Base-by-base conservation (phyloP, 2,797 vertebrate species). In the Sebastes paucispinis region DNA sequence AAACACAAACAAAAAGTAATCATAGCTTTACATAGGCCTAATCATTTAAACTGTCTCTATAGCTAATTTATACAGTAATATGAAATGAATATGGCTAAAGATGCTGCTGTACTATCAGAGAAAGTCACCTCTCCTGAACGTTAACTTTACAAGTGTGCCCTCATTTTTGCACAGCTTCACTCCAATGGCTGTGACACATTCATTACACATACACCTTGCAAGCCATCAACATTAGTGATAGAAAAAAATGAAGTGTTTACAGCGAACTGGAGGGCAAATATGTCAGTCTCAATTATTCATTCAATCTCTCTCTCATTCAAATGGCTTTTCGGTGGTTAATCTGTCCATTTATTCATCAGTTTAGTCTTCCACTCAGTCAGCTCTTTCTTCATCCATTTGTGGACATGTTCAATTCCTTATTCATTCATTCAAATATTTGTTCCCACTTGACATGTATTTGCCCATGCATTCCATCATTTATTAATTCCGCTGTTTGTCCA, bases 271-370 rank as follows among this genome's bases (percentile, higher is more conserved):
- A 73, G 72, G 34, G 54, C 31, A 79, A 85, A 83, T 65, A 39
- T 74, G 81, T 72, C 54, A 18, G 34, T 77, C 59, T 88, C 39
- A 88, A 75, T 89, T 89, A 82, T 88, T 83, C 29, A 78, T 69
- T 67, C 16, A 71, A 76, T 74, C 39, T 14, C 54, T 54, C 47
- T 62, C 39, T 79, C 64, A 69, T 64, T 85, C 62, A 80, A 83
- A 79, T 72, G 36, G 36, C 70, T 71, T 69, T 84, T 65, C 34
- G 64, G 20, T 54, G 29, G 63, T 72, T 88, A 84, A 90, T 87
- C 82, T 67, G 68, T 77, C 63, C 69, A 66, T 78, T 83, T 80
- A 83, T 83, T 83, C 75, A 74, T 72, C 47, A 59, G 20, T 73
- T 75, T 54, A 54, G 76, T 75, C 54, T 79, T 85, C 66, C 62